Evolutionary conservation across 2,113 vertebrate genomes (phyloP), one percentile per base, ranked within the genome.

Genomic region (Lycocorax pyrrhopterus): DNA sequence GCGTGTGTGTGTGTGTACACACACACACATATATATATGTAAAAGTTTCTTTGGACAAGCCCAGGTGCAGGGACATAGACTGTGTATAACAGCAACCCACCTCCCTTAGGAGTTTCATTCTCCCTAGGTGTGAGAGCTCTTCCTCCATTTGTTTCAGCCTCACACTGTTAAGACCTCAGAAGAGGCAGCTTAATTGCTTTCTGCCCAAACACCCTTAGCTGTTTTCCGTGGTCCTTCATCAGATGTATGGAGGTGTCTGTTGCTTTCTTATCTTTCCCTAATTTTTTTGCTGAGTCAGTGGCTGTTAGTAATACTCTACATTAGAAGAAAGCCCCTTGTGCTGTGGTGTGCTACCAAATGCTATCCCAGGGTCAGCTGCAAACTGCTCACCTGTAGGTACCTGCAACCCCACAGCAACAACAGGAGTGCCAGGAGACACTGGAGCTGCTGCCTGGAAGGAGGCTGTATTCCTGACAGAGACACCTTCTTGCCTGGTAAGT

Each of bases 21-120:
- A 60, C 4, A 66, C 3, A 17, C 1, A 18, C 2, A 23, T 0
- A 16, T 3, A 25, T 4, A 15, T 18, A 3, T 12, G 16, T 16
- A 14, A 6, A 53, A 30, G 9, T 68, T 49, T 27, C 13, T 51
- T 43, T 39, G 32, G 43, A 13, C 8, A 32, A 43, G 12, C 12
- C 35, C 20, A 39, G 56, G 35, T 29, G 8, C 18, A 60, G 13
- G 19, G 33, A n/a, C 5, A 5, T 0, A 18, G 30, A 3, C 4
- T 23, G 6, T 22, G 4, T 8, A 1, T 9, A 22, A 18, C 26
- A 39, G 10, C 7, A 59, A 16, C 27, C 4, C 9, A 6, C 13
- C 18, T 52, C 69, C 39, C 14, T 53, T 8, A 55, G 19, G 29
- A 53, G 11, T 37, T 72, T 25, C 4, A 2, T 19, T 39, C 9